These are phyloP conservation scores for Petrocephalus zakoni DNA, from an alignment of 2,113 vertebrate species.

Conservation along the genomic window DNA sequence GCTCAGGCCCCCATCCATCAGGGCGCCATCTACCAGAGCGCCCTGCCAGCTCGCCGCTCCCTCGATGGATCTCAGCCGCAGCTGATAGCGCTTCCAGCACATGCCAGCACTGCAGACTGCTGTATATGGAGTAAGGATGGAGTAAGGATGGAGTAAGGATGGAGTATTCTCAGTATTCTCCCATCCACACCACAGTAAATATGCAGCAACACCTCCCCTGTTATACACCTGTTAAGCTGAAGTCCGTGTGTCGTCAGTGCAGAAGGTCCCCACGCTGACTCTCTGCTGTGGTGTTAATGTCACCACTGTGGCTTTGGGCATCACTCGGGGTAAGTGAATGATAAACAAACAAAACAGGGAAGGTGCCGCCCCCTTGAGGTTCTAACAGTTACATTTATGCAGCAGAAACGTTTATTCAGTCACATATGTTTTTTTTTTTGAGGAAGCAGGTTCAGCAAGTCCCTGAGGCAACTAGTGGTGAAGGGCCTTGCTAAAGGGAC, in stretches of 20 bases:
- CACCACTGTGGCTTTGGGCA: background rate
- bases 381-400: background rate
- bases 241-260: background rate
- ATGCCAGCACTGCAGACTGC: background rate
- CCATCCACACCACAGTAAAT: background rate
- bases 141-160: background rate
- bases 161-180: background rate
- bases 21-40: background rate
- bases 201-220: background rate
- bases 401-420: background rate
- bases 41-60: background rate
- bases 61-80: background rate
- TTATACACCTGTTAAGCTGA: background rate
- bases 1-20: background rate
- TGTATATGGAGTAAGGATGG: background rate
- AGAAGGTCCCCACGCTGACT: background rate
- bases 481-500: background rate
- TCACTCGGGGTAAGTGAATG: background rate
- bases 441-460: too few relatives aligned
- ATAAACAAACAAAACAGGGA: background rate
- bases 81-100: background rate
- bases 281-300: background rate
- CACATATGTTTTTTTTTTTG: background rate
- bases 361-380: background rate
- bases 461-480: too few relatives aligned